Evolutionary conservation across 2,797 vertebrate species (phyloP).

Genomic region (Semotilus atromaculatus): DNA sequence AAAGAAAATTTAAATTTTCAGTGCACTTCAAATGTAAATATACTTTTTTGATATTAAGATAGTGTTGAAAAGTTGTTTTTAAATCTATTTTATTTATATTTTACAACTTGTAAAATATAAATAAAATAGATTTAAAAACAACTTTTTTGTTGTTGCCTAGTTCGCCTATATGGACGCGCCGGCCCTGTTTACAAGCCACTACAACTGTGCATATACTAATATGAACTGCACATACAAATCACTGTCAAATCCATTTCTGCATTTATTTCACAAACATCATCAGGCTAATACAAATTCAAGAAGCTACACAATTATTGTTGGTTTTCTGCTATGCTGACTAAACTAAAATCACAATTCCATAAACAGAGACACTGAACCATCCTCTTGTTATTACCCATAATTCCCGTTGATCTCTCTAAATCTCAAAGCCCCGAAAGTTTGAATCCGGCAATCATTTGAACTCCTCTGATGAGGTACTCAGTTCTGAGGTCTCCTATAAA

Average conservation of each 20-base stretch:
- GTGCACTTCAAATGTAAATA: not conserved
- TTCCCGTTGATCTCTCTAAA: slow-evolving; percentile 5
- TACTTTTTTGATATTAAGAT: not conserved
- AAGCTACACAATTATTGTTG: slow-evolving; percentile 19
- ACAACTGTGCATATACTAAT: not conserved
- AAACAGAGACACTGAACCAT: slow-evolving; percentile 41
- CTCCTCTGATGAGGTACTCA: slow-evolving; percentile 45
- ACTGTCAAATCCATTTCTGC: slow-evolving; percentile 1
- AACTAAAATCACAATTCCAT: slow-evolving; percentile 24
- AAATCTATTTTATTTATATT: not conserved
- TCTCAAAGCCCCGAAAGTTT: not conserved
- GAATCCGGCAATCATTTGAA: slow-evolving; percentile 54
- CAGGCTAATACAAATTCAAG: slow-evolving; percentile 10
- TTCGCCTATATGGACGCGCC: no score
- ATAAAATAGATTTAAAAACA: no score
- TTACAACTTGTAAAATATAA: no score
- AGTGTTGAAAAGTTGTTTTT: not conserved
- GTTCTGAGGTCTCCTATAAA: slow-evolving; percentile 54
- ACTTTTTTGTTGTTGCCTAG: no score
- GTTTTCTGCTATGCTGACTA: slow-evolving; percentile 32
- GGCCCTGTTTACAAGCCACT: not conserved
- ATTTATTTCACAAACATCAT: slow-evolving; percentile 13
- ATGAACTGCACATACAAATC: slow-evolving; percentile 26
- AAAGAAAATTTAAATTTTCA: not conserved
- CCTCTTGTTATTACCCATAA: slow-evolving; percentile 22